Conservation (phyloP, 2,113 vertebrate genomes). For the Oceanites oceanicus region DNA sequence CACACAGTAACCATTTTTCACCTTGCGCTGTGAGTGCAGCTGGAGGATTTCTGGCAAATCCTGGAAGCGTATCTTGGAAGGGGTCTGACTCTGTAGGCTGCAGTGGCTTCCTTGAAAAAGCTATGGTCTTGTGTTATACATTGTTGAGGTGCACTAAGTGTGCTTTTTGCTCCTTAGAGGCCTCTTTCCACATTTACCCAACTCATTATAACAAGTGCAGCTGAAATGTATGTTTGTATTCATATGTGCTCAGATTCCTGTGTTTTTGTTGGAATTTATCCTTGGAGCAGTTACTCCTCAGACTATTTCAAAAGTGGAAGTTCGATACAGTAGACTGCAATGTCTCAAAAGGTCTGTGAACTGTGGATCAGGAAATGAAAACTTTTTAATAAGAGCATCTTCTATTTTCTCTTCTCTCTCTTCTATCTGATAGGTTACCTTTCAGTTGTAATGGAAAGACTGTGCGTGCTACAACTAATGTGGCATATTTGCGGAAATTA, state of each 20-base stretch:
- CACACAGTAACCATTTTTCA: background rate
- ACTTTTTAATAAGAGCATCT: background rate
- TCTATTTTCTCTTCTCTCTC: background rate
- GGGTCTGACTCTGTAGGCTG: background rate
- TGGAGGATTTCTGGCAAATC: background rate
- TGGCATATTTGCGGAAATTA: background rate
- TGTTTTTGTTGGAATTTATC: background rate
- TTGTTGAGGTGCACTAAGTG: background rate
- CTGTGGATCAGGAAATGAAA: background rate
- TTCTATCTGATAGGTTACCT: background rate
- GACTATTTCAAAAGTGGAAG: background rate
- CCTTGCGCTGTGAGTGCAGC: background rate
- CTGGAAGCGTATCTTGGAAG: background rate
- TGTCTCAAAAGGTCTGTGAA: background rate
- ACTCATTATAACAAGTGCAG: background rate
- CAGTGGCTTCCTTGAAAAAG: background rate
- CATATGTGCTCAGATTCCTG: background rate
- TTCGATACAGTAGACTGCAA: background rate
- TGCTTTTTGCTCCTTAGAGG: background rate
- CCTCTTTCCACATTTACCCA: background rate
- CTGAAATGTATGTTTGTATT: background rate
- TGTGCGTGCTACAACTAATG: rapidly evolving
- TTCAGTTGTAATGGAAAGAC: background rate
- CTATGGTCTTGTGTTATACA: background rate
- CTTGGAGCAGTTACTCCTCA: background rate